Evolutionary conservation across 2,888 invertebrate species (phyloP).

Genomic region (Apamea monoglypha): DNA sequence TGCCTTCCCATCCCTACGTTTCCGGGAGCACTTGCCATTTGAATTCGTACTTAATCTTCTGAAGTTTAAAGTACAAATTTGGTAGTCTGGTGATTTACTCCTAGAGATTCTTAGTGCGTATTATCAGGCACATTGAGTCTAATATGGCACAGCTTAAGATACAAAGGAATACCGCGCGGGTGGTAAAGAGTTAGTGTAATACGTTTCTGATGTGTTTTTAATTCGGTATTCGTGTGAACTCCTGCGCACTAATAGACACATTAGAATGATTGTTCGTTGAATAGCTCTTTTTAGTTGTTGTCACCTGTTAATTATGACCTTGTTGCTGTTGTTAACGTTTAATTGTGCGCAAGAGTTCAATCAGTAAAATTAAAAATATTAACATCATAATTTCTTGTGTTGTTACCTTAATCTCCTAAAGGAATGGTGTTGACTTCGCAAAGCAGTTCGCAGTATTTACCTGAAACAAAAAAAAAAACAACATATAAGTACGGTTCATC

Average conservation of each 20-base stretch:
- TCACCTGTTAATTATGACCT: conserved; percentile 64
- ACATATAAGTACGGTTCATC: conserved; percentile 30
- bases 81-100: background rate
- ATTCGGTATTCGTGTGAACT: conserved; percentile 87
- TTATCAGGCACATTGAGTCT: conserved; percentile 38
- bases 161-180: conserved; percentile 71
- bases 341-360: background rate
- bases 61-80: conserved; percentile 18
- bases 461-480: conserved; percentile 50
- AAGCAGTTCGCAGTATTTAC: conserved; percentile 32
- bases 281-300: conserved; percentile 67
- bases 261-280: conserved; percentile 74
- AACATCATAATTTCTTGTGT: too few species aligned
- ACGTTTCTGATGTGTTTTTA: conserved; percentile 89
- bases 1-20: conserved; percentile 69
- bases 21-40: conserved; percentile 65
- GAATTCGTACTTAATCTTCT: conserved; percentile 41
- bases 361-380: background rate
- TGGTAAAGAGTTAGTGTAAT: conserved; percentile 86
- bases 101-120: conserved; percentile 49
- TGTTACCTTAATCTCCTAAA: conserved; percentile 14
- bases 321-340: conserved; percentile 37
- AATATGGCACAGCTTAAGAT: conserved; percentile 37
- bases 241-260: conserved; percentile 86
- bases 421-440: background rate